These are phyloP conservation scores for Clepsis dumicolana DNA, from an alignment of 2,888 invertebrate species.

Conservation along the genomic window DNA sequence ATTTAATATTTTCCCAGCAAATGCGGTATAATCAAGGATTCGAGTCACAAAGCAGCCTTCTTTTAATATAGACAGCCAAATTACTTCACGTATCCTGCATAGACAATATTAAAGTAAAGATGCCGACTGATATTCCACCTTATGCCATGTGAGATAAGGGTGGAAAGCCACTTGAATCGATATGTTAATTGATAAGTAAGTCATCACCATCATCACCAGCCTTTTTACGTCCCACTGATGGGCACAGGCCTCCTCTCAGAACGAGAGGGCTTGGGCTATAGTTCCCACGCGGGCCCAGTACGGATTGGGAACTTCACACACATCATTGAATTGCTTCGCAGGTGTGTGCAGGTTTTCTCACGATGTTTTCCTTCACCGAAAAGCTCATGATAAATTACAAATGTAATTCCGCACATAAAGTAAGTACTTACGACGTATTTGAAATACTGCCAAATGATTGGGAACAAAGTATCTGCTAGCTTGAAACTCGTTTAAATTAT, in stretches of 20 bases:
- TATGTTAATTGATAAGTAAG: conserved; percentile 26
- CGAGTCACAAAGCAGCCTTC: conserved; percentile 33
- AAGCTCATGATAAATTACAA: no score
- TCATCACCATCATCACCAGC: no score
- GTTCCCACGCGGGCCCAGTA: no score
- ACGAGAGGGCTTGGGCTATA: no score
- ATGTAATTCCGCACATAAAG: no score
- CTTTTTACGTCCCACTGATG: no score
- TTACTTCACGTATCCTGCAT: conserved; percentile 42
- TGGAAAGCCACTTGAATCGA: conserved; percentile 1
- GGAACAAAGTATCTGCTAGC: no score
- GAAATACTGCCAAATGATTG: conserved; percentile 29
- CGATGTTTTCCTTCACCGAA: no score
- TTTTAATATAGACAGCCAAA: conserved; percentile 39
- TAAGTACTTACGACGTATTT: conserved; percentile 26
- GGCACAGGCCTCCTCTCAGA: no score
- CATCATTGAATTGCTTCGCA: no score
- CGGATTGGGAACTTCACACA: no score
- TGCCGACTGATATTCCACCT: conserved; percentile 15
- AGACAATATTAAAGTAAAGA: conserved; percentile 33
- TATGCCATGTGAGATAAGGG: conserved; percentile 7
- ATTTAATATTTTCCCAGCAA: conserved; percentile 5
- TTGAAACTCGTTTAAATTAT: background rate
- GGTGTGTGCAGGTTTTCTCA: no score
- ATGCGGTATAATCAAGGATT: conserved; percentile 32